Evolutionary conservation across 2,113 vertebrate species (phyloP), one percentile per base, ranked within the genome.

Genomic region (Chloebia gouldiae): DNA sequence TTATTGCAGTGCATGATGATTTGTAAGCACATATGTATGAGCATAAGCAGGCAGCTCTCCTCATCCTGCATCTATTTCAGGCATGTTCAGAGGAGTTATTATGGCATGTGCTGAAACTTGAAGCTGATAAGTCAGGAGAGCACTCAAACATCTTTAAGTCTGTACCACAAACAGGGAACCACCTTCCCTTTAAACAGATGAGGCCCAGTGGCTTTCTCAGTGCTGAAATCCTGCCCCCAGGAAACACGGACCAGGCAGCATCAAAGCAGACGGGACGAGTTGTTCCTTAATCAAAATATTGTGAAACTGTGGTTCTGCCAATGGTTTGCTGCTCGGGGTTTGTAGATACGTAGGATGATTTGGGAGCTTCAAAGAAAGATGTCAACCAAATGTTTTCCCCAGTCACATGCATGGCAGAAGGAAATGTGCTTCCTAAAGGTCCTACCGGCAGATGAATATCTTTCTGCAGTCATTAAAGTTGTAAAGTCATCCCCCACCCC

Each of bases 391-490:
- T 97, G 90, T 95, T 95, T 66, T 68, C 70, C 45, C 7, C 11
- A 73, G 70, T 94, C 93, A 90, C 78, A 30, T 90, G 94, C 87
- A 44, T 19, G 27, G 78, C 93, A 96, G 91, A 93, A 96, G 94
- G 93, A 95, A 97, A 94, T 95, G 87, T 91, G 95, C 66, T 95
- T 96, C 87, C 87, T 88, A 23, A 95, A 85, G 79, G 93, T 95
- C 81, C 63, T 72, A 70, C 84, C 25, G 7, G 68, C 87, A 95
- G 68, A 94, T 88, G 54, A 72, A 23, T 64, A 17, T 82, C 81
- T 45, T 85, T 87, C 39, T 87, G 87, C 59, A 65, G 44, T 68
- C 90, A 73, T 88, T 85, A 86, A 87, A 90, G 87, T 39, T 90
- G 84, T 90, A 82, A 92, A 96, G 66, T 23, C 39, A 33, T 6